Evolutionary conservation across 35 echinoderm and acorn worm genomes (phyloP), one percentile per base, ranked within the genome.

Genomic region (Ophiothrix spiculata): DNA sequence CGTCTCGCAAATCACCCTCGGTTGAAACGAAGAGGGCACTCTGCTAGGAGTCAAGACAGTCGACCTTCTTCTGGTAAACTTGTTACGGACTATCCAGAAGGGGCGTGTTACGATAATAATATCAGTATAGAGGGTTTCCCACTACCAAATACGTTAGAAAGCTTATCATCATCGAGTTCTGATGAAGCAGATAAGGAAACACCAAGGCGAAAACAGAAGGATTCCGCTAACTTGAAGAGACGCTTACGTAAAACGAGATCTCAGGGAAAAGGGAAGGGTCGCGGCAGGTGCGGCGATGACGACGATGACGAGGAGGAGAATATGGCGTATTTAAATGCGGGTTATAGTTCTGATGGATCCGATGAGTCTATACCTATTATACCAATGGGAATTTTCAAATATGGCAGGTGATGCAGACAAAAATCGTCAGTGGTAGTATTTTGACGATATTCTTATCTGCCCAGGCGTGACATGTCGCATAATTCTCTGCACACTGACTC

Each of bases 211-310:
- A 37, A 60, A 35, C 39, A 31, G 75, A 34, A 78, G 11, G 46
- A 75, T 4, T 39, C 41, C 40, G 40, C 45, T 79, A 54, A 56
- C 12, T 75, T 77, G 75, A 74, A 75, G 33, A 63, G 80, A 31
- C 84, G 81, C 19, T 88, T 97, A 32, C 83, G 95, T 23, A 97
- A 93, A 74, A 93, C 95, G 14, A 93, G 86, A 73, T 90, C 95
- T n/a, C 75, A 91, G 75, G 95, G 95, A 1, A 97, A 97, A 85
- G 91, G 91, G 19, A 97, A 93, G 77, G 91, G 95, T 17, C 81
- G 88, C 33, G 75, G 69, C 23, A 45, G 84, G 32, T 56, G 80
- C 12, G 69, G 86, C 19, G 95, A 90, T 32, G 33, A 79, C 21
- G 88, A 45, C 0, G 75, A 85, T 17, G 29, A 69, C 16, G 60